Evolutionary conservation across 30 jellyfish, hydroid and myxozoan genomes (phyloP).

Genomic region (Turritopsis rubra): DNA sequence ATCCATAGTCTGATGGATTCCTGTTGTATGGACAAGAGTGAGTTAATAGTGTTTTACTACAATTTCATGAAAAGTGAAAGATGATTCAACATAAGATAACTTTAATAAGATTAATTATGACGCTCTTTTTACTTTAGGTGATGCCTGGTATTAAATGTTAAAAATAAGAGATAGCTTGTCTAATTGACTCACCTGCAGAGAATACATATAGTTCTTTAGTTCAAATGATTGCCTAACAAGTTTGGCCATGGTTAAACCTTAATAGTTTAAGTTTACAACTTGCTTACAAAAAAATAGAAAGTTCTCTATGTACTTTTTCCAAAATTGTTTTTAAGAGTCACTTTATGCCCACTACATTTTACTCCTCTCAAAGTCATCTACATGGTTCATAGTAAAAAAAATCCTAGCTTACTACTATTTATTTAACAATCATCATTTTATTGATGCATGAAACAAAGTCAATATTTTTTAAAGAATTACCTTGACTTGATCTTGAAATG

Average conservation of each 20-base stretch:
- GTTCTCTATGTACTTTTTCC: not conserved
- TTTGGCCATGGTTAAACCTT: not conserved
- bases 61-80: too few relatives aligned
- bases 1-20: too few relatives aligned
- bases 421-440: not conserved
- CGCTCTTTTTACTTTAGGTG: not conserved
- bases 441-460: not conserved
- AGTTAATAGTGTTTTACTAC: too few relatives aligned
- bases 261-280: too few relatives aligned
- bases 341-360: not conserved
- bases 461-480: constrained; percentile 14
- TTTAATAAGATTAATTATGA: not conserved
- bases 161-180: not conserved
- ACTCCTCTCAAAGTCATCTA: not conserved
- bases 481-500: constrained; percentile 66
- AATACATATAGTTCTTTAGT: not conserved
- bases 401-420: not conserved
- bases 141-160: too few relatives aligned
- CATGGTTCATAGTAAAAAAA: not conserved
- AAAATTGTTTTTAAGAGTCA: not conserved
- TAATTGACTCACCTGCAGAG: not conserved
- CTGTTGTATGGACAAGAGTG: too few relatives aligned
- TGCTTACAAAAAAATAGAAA: too few relatives aligned
- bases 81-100: not conserved
- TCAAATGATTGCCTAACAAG: not conserved